These are phyloP conservation scores for Indicator indicator DNA, from an alignment of 2,113 vertebrate genomes.

Conservation along the genomic window DNA sequence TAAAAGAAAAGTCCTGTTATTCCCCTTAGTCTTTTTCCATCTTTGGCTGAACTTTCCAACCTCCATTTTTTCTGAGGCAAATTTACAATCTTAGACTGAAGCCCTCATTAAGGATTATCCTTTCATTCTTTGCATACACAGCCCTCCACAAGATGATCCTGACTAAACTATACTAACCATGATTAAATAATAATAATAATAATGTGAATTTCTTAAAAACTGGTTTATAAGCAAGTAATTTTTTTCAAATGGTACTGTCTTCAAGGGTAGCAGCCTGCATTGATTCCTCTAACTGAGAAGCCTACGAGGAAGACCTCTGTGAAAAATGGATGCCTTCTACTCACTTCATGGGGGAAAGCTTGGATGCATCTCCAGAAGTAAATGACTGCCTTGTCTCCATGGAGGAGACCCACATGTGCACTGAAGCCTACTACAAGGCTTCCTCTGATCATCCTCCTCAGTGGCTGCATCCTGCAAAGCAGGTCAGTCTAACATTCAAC, in stretches of 20 bases:
- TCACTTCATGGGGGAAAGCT: neutral
- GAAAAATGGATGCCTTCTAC: neutral
- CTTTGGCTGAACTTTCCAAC: neutral
- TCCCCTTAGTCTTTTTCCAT: neutral
- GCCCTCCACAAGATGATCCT: neutral
- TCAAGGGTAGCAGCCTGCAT: neutral
- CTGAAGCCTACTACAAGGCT: neutral
- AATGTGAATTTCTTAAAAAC: neutral
- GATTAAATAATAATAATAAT: neutral
- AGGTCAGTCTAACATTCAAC: neutral
- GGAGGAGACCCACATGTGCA: neutral
- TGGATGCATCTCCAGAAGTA: neutral
- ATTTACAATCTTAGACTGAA: neutral
- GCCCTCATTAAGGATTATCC: neutral
- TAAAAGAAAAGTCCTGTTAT: neutral
- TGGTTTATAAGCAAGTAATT: neutral
- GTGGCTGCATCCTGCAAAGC: neutral
- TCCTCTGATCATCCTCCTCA: neutral
- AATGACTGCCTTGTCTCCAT: neutral
- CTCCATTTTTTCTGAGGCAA: neutral
- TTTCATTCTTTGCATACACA: neutral
- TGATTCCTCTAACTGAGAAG: neutral
- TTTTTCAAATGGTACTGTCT: neutral
- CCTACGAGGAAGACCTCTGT: neutral
- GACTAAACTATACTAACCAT: neutral